phyloP scores from a whole-genome alignment of 2,797 vertebrate genomes.

The Eutrigla gurnardus region DNA sequence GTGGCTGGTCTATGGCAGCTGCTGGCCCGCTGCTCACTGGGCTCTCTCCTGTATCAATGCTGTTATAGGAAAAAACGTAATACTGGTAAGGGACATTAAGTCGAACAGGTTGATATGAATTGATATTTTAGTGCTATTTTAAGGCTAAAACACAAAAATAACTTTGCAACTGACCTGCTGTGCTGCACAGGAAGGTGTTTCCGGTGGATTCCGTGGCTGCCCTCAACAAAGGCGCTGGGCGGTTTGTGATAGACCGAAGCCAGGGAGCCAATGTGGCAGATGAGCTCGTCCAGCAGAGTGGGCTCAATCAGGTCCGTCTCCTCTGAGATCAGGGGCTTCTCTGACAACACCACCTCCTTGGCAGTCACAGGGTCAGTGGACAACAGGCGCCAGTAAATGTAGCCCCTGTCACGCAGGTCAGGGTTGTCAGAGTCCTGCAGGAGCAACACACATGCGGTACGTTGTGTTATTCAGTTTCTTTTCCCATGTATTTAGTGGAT shows the following conservation, averaged over 20 bases:
- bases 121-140: background rate
- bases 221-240: constrained; percentile 97
- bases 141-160: too few species aligned
- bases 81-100: background rate
- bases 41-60: constrained; percentile 95
- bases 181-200: constrained; percentile 98
- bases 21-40: constrained; percentile 89
- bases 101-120: background rate
- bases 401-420: constrained; percentile 95
- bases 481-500: background rate
- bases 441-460: background rate
- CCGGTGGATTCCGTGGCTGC: constrained; percentile 96
- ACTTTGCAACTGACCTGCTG: constrained; percentile 86
- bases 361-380: constrained; percentile 98
- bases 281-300: constrained; percentile 94
- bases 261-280: constrained; percentile 96
- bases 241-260: constrained; percentile 98
- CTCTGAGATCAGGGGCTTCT: constrained; percentile 97
- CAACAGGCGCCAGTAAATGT: constrained; percentile 98
- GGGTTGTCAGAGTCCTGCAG: constrained; percentile 97
- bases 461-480: too few species aligned
- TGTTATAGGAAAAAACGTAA: constrained; percentile 54
- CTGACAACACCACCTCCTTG: constrained; percentile 97
- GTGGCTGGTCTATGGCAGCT: constrained; percentile 90
- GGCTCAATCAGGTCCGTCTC: constrained; percentile 98